Percentiles rank a stretch among this genome's conserved stretches.
phyloP scores from a whole-genome alignment of 2,888 invertebrate species.

The Hypselothyrea guttata region DNA sequence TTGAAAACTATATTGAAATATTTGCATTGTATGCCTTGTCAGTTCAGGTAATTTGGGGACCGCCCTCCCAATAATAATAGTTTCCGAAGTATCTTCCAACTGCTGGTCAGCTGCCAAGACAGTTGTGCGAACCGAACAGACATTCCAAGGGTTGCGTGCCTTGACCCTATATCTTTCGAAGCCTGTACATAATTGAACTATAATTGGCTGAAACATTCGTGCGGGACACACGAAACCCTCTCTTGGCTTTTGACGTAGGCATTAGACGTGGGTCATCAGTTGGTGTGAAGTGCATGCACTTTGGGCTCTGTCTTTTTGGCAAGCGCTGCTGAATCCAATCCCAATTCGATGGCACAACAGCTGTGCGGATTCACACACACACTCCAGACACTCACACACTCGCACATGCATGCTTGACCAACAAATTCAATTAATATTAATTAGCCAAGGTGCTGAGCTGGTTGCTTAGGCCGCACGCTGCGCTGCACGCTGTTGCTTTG shows the following conservation, averaged over 20 bases:
- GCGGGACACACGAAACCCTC: slow-evolving; percentile 60
- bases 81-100: no score
- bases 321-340: slow-evolving; percentile 60
- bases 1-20: no score
- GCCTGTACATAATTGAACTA: slow-evolving; percentile 69
- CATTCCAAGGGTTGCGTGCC: slow-evolving; percentile 46
- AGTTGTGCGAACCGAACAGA: slow-evolving; percentile 5
- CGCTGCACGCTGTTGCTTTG: slow-evolving; percentile 63
- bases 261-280: slow-evolving; percentile 32
- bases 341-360: slow-evolving; percentile 53
- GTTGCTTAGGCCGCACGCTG: slow-evolving; percentile 53
- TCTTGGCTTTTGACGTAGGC: slow-evolving; percentile 54
- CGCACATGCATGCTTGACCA: slow-evolving; percentile 45
- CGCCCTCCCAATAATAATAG: no score
- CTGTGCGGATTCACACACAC: slow-evolving; percentile 49
- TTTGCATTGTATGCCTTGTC: no score
- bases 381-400: slow-evolving; percentile 10
- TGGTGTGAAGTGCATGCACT: slow-evolving; percentile 61
- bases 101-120: slow-evolving; percentile 39
- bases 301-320: slow-evolving; percentile 37
- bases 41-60: no score
- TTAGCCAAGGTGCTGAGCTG: slow-evolving; percentile 73
- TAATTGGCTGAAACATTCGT: slow-evolving; percentile 60
- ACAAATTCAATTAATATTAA: slow-evolving; percentile 75
- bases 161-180: slow-evolving; percentile 33